Conservation (phyloP, 2,888 invertebrate species). For the Rhingia rostrata region DNA sequence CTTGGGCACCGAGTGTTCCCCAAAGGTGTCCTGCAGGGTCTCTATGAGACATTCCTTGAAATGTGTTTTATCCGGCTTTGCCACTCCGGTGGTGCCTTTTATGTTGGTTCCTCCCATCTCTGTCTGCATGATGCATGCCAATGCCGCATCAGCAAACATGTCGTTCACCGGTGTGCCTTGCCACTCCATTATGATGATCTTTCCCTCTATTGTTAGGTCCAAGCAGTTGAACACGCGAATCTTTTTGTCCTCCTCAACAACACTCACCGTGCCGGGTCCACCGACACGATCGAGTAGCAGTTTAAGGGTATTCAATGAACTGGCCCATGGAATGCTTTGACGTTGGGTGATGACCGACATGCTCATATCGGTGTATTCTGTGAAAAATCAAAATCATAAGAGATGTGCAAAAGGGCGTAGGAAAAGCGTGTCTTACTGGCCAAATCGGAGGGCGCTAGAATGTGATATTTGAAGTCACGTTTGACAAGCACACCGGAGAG, state of each 20-base stretch:
- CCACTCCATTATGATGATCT: conserved; percentile 96
- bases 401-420: neutral
- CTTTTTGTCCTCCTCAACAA: conserved; percentile 88
- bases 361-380: conserved; percentile 95
- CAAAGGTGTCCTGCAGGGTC: conserved; percentile 93
- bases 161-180: conserved; percentile 96
- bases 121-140: conserved; percentile 94
- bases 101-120: conserved; percentile 87
- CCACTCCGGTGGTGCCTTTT: conserved; percentile 85
- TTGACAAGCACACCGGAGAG: conserved; percentile 97
- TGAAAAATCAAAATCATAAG: neutral
- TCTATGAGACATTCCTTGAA: conserved; percentile 88
- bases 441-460: conserved; percentile 94
- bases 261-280: conserved; percentile 86
- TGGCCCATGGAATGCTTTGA: conserved; percentile 93
- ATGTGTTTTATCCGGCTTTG: conserved; percentile 94
- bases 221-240: conserved; percentile 92
- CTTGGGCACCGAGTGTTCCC: conserved; percentile 95
- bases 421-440: conserved; percentile 84
- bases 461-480: conserved; percentile 98
- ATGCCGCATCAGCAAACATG: conserved; percentile 98
- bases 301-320: conserved; percentile 86
- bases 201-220: conserved; percentile 91
- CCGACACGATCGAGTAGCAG: conserved; percentile 91
- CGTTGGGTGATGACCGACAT: conserved; percentile 96